A percentile compares a stretch with the other conserved stretches of the same genome.
These are phyloP conservation scores for Sepiola atlantica DNA, from an alignment of 2,888 invertebrate species.

Conservation along the genomic window DNA sequence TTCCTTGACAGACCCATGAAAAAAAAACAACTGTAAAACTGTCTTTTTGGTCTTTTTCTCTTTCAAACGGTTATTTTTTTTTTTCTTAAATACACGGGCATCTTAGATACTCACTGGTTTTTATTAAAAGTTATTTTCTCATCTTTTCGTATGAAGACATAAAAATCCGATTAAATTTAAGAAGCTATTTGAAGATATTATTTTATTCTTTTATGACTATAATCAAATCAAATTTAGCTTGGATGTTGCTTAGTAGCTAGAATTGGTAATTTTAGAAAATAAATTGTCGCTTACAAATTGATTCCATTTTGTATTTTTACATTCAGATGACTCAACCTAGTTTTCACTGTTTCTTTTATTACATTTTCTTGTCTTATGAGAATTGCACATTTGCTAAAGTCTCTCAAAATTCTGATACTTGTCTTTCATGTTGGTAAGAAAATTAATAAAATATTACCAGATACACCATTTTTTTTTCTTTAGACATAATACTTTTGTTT, in stretches of 20 bases:
- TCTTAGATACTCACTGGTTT: conserved; percentile 5
- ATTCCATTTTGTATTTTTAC: no score
- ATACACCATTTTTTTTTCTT: neutral
- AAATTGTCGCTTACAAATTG: neutral
- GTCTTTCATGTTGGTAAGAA: neutral
- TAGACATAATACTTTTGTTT: neutral
- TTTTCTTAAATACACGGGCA: neutral
- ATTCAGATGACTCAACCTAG: neutral
- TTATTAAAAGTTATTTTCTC: neutral
- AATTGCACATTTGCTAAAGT: neutral
- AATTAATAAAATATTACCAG: neutral
- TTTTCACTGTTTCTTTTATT: neutral
- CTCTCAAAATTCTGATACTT: neutral
- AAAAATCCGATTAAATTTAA: conserved; percentile 32
- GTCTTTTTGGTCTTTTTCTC: neutral
- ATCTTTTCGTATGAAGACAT: neutral
- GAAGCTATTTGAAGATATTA: neutral
- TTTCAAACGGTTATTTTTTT: neutral
- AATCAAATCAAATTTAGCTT: neutral
- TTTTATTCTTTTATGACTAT: neutral
- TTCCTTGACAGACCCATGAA: neutral
- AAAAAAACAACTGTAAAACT: neutral
- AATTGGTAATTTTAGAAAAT: conserved; percentile 32
- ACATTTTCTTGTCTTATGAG: neutral
- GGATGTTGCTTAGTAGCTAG: neutral